Percentiles rank a stretch among this genome's conserved stretches.
Conservation (phyloP, 2,888 invertebrate genomes). For the Flabesymbios commensalis region DNA sequence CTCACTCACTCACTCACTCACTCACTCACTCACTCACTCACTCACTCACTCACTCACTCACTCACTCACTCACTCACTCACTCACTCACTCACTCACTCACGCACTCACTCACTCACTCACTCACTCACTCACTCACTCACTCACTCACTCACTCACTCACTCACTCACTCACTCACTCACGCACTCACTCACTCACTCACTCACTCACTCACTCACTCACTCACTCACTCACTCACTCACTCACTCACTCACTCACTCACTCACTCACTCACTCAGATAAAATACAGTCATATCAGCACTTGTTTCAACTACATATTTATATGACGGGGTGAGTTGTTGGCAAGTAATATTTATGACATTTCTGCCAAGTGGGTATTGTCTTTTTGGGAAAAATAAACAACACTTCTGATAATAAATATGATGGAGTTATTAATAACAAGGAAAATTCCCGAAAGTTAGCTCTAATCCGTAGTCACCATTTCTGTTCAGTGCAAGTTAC, state of each 20-base stretch:
- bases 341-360: too few relatives aligned
- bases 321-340: too few relatives aligned
- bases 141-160: neutral
- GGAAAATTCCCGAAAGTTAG: too few relatives aligned
- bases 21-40: neutral
- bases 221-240: neutral
- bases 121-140: neutral
- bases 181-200: neutral
- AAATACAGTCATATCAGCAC: neutral
- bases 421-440: too few relatives aligned
- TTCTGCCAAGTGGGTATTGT: too few relatives aligned
- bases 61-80: neutral
- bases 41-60: neutral
- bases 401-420: too few relatives aligned
- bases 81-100: neutral
- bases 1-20: neutral
- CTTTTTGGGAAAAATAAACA: too few relatives aligned
- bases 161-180: constrained; percentile 1
- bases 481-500: too few relatives aligned
- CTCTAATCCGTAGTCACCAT: too few relatives aligned
- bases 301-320: too few relatives aligned
- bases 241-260: neutral
- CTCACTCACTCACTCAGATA: neutral
- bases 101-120: neutral
- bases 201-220: neutral